Percentiles rank a stretch among this genome's conserved stretches.
Conservation (phyloP, 2,888 invertebrate genomes). For the Sminthurinus aureus region DNA sequence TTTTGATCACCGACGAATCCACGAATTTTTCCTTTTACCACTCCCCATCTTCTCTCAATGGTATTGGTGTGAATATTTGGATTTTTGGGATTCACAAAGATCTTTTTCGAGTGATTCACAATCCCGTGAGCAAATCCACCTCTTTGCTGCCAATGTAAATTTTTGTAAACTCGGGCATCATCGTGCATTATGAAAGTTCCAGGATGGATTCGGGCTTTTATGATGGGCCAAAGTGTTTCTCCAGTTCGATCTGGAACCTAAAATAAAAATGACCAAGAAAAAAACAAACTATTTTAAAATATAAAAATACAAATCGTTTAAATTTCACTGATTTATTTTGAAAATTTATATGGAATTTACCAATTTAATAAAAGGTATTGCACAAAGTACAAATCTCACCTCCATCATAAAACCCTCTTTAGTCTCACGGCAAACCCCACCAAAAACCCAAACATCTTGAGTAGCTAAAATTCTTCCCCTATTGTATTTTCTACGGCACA, state of each 20-base stretch:
- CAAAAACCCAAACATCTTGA: slow-evolving; percentile 35
- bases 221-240: slow-evolving; percentile 41
- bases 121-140: slow-evolving; percentile 14
- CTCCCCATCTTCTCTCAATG: slow-evolving; percentile 43
- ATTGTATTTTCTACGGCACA: slow-evolving; percentile 41
- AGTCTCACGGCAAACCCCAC: slow-evolving; percentile 38
- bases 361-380: too few relatives aligned
- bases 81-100: slow-evolving; percentile 41
- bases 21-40: slow-evolving; percentile 29
- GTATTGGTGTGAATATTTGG: slow-evolving; percentile 37
- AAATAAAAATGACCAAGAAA: too few relatives aligned
- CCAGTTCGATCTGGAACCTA: slow-evolving; percentile 39
- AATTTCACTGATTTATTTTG: too few relatives aligned
- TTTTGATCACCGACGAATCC: slow-evolving; percentile 2
- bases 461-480: slow-evolving; percentile 16
- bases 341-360: too few relatives aligned
- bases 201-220: slow-evolving; percentile 30
- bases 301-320: too few relatives aligned
- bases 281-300: too few relatives aligned
- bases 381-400: too few relatives aligned
- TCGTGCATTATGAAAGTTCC: slow-evolving; percentile 41
- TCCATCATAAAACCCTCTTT: slow-evolving; percentile 32
- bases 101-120: slow-evolving; percentile 24
- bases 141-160: slow-evolving; percentile 26
- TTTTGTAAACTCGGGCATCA: slow-evolving; percentile 31